These are phyloP conservation scores for Gallirallus australis DNA, from an alignment of 2,797 vertebrate genomes.

Conservation along the genomic window DNA sequence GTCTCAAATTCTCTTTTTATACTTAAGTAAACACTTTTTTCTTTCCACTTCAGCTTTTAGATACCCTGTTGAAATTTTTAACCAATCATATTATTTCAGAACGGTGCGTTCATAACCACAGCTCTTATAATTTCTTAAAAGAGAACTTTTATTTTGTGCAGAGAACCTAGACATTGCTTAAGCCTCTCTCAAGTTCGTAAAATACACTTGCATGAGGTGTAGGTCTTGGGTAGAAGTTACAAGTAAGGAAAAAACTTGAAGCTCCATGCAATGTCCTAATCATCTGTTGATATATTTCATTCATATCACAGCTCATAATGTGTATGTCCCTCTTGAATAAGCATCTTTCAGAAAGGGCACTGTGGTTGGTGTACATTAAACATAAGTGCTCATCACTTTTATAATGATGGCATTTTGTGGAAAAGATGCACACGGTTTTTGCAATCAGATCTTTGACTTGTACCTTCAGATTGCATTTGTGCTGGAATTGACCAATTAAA, in stretches of 20 bases:
- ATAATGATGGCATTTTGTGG: background rate
- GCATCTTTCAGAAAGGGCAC: background rate
- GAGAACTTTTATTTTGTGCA: background rate
- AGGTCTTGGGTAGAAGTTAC: background rate
- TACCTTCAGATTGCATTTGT: background rate
- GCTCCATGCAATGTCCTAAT: background rate
- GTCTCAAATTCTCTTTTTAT: background rate
- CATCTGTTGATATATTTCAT: background rate
- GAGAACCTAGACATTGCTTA: background rate
- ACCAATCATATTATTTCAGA: background rate
- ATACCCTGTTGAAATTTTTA: background rate
- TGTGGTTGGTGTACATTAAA: fast-evolving
- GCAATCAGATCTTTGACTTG: background rate
- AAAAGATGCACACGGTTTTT: background rate
- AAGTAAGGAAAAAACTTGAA: background rate
- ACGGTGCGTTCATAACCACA: background rate
- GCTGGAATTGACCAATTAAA: background rate
- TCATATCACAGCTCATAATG: background rate
- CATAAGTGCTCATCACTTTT: background rate
- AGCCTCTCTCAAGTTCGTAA: background rate
- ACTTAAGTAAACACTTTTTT: background rate
- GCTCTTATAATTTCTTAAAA: background rate
- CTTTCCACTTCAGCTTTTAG: background rate
- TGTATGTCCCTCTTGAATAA: background rate
- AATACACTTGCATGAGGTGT: background rate